These are phyloP conservation scores for Sarcoramphus papa DNA, from an alignment of 2,797 vertebrate species.

Conservation along the genomic window DNA sequence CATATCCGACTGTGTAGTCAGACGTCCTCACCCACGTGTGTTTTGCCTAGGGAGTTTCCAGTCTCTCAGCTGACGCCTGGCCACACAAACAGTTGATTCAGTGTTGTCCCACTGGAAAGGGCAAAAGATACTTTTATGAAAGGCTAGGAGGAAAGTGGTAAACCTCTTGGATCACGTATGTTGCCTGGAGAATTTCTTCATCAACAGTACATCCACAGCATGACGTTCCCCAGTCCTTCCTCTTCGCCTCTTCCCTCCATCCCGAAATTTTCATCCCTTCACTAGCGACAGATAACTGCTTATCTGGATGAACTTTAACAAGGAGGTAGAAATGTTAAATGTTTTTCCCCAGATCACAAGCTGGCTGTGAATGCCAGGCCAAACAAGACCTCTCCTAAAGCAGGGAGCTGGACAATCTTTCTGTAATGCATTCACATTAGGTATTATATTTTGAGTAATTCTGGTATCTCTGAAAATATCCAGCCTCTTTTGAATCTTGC, in stretches of 20 bases:
- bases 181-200: neutral
- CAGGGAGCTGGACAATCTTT: neutral
- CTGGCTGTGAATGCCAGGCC: neutral
- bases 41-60: neutral
- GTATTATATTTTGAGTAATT: neutral
- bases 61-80: neutral
- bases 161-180: neutral
- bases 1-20: accelerated
- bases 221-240: neutral
- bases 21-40: accelerated
- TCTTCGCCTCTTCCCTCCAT: neutral
- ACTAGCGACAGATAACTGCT: neutral
- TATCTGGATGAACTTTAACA: neutral
- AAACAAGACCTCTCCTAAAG: neutral
- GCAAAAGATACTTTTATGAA: neutral
- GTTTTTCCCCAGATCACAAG: neutral
- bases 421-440: neutral
- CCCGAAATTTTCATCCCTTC: neutral
- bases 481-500: neutral
- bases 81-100: neutral
- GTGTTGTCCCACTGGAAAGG: neutral
- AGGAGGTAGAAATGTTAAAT: neutral
- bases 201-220: neutral
- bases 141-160: neutral
- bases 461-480: neutral